Percentiles rank a stretch among this genome's conserved stretches.
Evolutionary conservation across 1,140 invertebrate genomes (phyloP).

Genomic region (Polypedilum vanderplanki): DNA sequence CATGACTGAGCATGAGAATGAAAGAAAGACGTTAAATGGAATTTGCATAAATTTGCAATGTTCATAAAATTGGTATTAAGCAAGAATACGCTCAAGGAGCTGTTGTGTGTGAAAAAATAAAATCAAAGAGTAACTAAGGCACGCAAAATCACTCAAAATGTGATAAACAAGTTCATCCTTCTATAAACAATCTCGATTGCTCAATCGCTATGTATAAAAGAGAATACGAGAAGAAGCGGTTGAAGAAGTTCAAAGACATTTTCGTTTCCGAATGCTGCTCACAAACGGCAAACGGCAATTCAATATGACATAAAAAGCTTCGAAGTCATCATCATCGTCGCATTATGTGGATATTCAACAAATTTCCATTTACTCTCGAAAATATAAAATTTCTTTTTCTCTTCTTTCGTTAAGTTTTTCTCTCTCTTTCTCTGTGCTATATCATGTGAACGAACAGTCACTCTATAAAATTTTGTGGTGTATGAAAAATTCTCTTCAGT

Average conservation of each 20-base stretch:
- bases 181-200: background rate
- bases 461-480: background rate
- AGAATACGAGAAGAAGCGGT: background rate
- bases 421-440: background rate
- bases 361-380: background rate
- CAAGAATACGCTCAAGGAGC: background rate
- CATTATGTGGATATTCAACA: slow-evolving; percentile 9
- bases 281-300: background rate
- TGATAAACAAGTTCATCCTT: background rate
- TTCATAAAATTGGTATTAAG: background rate
- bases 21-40: background rate
- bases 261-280: background rate
- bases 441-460: background rate
- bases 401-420: slow-evolving; percentile 12
- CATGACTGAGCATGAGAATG: no score
- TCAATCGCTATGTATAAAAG: background rate
- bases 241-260: slow-evolving; percentile 6
- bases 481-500: background rate
- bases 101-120: background rate
- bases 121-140: background rate
- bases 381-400: background rate
- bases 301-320: slow-evolving; percentile 18
- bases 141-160: background rate
- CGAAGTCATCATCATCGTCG: background rate
- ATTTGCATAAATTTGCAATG: slow-evolving; percentile 14